These are phyloP conservation scores for Poeciliopsis infans DNA, from an alignment of 2,797 vertebrate genomes.

Conservation along the genomic window DNA sequence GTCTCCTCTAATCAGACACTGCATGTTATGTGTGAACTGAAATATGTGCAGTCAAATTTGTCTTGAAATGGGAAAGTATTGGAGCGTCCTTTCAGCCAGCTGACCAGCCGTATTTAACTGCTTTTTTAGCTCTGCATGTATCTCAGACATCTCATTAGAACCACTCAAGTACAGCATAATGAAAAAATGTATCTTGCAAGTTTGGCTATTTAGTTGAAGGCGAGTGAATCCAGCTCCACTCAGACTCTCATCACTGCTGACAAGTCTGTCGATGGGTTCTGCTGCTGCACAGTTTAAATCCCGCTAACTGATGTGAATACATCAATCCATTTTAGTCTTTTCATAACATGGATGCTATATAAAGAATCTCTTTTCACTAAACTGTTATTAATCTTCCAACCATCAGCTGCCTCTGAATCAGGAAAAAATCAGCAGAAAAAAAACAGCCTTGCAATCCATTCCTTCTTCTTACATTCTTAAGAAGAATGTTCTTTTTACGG, in stretches of 20 bases:
- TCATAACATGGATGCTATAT: conserved; percentile 35
- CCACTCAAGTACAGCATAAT: not conserved
- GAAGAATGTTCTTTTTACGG: conserved; percentile 9
- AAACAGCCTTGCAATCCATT: conserved; percentile 28
- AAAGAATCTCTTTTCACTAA: conserved; percentile 42
- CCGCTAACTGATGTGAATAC: conserved; percentile 44
- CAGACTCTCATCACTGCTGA: not conserved
- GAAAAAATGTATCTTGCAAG: not conserved
- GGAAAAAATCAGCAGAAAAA: conserved; percentile 36
- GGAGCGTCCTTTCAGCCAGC: not conserved
- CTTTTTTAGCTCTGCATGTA: not conserved
- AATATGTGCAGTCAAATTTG: not conserved
- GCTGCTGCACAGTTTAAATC: conserved; percentile 24
- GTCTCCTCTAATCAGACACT: not conserved
- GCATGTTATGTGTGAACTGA: not conserved
- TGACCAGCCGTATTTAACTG: not conserved
- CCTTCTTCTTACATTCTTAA: not conserved
- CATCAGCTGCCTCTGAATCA: conserved; percentile 52
- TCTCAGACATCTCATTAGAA: not conserved
- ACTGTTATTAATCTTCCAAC: conserved; percentile 38
- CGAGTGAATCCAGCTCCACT: not conserved
- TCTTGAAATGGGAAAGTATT: not conserved
- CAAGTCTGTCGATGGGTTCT: not conserved
- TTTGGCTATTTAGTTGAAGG: not conserved
- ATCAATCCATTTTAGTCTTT: conserved; percentile 43